Conservation (phyloP, 2,113 vertebrate species). For the Neogobius melanostomus region DNA sequence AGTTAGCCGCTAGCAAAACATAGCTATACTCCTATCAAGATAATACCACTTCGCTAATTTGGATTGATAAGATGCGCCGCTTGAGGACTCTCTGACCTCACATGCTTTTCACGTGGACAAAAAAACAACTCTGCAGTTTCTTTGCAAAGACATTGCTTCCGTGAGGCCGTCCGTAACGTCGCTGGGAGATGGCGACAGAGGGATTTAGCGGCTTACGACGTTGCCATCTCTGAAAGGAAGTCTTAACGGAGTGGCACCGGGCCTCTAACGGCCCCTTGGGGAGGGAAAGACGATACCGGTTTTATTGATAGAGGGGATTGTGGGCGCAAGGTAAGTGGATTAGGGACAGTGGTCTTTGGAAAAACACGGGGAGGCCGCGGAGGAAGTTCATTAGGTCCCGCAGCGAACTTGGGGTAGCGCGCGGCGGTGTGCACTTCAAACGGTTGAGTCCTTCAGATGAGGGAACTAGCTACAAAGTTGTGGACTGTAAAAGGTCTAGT, state of each 20-base stretch:
- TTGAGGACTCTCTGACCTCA: too few relatives aligned
- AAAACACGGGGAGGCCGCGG: constrained; percentile 40
- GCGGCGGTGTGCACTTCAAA: constrained; percentile 41
- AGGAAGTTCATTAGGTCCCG: constrained; percentile 50
- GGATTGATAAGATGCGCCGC: neutral
- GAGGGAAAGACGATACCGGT: constrained; percentile 67
- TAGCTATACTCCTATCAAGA: neutral
- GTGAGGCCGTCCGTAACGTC: constrained; percentile 51
- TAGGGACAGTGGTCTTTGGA: constrained; percentile 45
- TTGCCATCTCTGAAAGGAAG: constrained; percentile 69
- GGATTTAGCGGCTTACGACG: constrained; percentile 71
- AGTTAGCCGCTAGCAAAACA: neutral
- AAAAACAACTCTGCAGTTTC: too few relatives aligned
- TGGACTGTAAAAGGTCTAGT: neutral
- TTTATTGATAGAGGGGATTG: constrained; percentile 63
- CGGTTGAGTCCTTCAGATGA: constrained; percentile 12
- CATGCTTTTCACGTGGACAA: too few relatives aligned
- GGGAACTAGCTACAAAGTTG: constrained; percentile 2
- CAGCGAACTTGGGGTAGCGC: constrained; percentile 30
- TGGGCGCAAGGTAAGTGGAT: constrained; percentile 64
- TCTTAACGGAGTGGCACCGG: constrained; percentile 66
- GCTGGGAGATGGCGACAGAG: constrained; percentile 71
- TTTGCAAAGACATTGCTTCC: constrained; percentile 55
- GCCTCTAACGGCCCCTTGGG: constrained; percentile 56
- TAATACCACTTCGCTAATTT: neutral